Percentiles rank a stretch among this genome's conserved stretches.
Evolutionary conservation across 2,888 invertebrate species (phyloP).

Genomic region (Nomada lathburiana): DNA sequence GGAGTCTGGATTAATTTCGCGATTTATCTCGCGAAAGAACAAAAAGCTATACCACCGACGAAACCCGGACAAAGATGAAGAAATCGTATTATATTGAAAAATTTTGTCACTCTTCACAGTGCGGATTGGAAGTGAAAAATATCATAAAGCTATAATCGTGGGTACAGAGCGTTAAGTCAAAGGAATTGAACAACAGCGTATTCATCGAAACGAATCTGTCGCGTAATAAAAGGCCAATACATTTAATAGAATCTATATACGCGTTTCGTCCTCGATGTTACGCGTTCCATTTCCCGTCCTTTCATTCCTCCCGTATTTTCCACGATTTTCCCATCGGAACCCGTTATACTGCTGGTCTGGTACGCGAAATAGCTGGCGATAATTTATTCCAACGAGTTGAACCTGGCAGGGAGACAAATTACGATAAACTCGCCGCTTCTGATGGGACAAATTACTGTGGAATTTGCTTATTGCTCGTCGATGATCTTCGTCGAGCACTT

Average conservation of each 20-base stretch:
- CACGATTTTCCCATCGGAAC: not conserved
- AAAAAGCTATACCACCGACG: not conserved
- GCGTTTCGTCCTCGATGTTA: not conserved
- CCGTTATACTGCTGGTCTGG: too few species aligned
- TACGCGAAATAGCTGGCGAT: conserved; percentile 5
- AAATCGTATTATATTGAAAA: not conserved
- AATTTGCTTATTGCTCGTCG: conserved; percentile 75
- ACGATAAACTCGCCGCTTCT: conserved; percentile 22
- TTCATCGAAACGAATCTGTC: not conserved
- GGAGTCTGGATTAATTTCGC: not conserved
- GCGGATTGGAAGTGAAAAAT: not conserved
- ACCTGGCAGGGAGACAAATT: conserved; percentile 29
- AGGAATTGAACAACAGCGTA: not conserved
- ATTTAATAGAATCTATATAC: not conserved
- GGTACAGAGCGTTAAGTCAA: conserved; percentile 7
- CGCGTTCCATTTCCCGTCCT: not conserved
- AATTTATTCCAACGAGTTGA: conserved; percentile 61
- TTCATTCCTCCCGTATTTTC: not conserved
- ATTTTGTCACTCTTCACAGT: not conserved
- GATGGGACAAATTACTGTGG: conserved; percentile 53
- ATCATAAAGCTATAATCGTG: not conserved
- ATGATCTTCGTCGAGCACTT: conserved; percentile 62
- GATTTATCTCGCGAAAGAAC: not conserved
- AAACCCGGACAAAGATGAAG: not conserved
- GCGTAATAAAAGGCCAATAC: conserved; percentile 15